Evolutionary conservation across 2,113 vertebrate genomes (phyloP), one percentile per base, ranked within the genome.

Genomic region (Amblyopsis rosae): DNA sequence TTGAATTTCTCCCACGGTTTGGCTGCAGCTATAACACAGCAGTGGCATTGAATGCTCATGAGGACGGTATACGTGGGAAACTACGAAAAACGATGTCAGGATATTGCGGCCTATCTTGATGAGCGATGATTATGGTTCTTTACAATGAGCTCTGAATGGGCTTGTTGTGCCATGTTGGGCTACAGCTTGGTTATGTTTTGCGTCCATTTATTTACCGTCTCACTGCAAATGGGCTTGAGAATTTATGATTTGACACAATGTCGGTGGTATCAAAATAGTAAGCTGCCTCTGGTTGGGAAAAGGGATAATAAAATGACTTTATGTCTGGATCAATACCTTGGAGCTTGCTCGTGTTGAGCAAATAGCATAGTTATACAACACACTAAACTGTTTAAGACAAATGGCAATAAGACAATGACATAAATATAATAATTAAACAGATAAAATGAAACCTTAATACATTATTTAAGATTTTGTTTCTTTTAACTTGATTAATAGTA

Each of bases 171-270:
- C 69, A 80, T 79, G 87, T 86, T 85, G 76, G 80, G 86, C 90
- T 88, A 88, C 84, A 88, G 77, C 26, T 26, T 26, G 77, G 81
- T 84, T 86, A 75, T 80, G 88, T 91, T 91, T 92, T 87, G 84
- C 86, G 86, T 89, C 87, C 80, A 82, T 90, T 92, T 91, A 88
- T 83, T 80, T 79, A 26, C 82, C 80, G 69, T 61, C 80, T 75
- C 85, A 56, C 77, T 70, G 81, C 74, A 90, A 90, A 90, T 84
- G 82, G 84, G 83, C 83, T 73, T 62, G 67, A 80, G 83, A 87
- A 90, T 84, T 79, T 85, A 84, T 82, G 77, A 66, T 72, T 81
- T 76, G 72, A 73, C 67, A 63, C 75, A 33, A 87, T 80, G 68
- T 79, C 47, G 67, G 66, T 53, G 75, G 83, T 76, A 81, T 88